These are phyloP conservation scores for Oncorhynchus clarkii DNA, from an alignment of 2,113 vertebrate species.

Conservation along the genomic window DNA sequence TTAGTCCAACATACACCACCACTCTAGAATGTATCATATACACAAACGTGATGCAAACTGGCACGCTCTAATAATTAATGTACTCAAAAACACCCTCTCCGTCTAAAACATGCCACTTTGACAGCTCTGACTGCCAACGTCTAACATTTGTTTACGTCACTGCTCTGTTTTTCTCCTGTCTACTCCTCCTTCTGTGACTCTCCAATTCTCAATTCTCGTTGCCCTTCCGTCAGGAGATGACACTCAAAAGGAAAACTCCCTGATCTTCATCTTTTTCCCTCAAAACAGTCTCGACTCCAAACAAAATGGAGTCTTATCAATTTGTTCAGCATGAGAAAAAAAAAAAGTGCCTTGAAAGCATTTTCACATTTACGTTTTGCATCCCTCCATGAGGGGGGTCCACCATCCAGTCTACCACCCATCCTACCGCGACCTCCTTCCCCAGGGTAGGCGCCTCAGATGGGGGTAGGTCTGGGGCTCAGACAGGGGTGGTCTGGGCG, in stretches of 20 bases:
- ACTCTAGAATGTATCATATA: slow-evolving; percentile 57
- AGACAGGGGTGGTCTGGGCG: slow-evolving; percentile 65
- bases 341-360: slow-evolving; percentile 16
- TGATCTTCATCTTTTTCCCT: slow-evolving; percentile 28
- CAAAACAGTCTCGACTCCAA: slow-evolving; percentile 33
- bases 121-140: slow-evolving; percentile 65
- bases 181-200: neutral
- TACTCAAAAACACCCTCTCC: slow-evolving; percentile 49
- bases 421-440: neutral
- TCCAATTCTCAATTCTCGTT: neutral
- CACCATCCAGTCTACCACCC: neutral
- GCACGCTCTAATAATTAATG: slow-evolving; percentile 63
- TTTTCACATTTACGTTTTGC: slow-evolving; percentile 2
- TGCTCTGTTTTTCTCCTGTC: neutral
- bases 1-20: slow-evolving; percentile 56
- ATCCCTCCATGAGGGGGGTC: neutral
- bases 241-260: slow-evolving; percentile 15
- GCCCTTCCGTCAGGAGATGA: slow-evolving; percentile 10
- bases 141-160: slow-evolving; percentile 33
- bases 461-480: slow-evolving; percentile 23
- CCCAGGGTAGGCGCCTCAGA: neutral
- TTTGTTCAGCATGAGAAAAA: neutral
- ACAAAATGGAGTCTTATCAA: slow-evolving; percentile 42
- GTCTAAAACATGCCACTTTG: slow-evolving; percentile 57
- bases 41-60: slow-evolving; percentile 65